Base-by-base conservation (phyloP, 2,113 vertebrate species). In the Pedionomus torquatus region DNA sequence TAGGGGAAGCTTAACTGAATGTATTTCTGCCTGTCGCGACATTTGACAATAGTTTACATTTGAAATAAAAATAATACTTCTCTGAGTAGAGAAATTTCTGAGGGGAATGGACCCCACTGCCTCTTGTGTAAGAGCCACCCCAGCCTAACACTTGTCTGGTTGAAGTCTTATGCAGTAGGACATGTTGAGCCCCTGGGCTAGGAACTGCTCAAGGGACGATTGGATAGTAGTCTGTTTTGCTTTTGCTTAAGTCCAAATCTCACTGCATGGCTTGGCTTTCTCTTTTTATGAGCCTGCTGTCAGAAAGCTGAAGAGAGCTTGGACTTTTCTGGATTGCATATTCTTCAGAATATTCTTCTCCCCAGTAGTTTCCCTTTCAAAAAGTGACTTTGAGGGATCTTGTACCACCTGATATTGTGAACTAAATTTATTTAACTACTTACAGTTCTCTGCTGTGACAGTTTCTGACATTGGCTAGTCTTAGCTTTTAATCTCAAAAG, bases 401-500 rank as follows among this genome's bases (percentile, higher is more conserved):
- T 86, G 17, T 80, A 63, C 57, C 85, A 49, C 39, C 24, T 74
- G 55, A 31, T 81, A 37, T 5, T 60, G 57, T 9, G 43, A 51
- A 11, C 46, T 66, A 64, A 52, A 70, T 63, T 52, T 33, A 68
- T 69, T 85, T 91, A 76, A 52, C 35, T 63, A 16, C 16, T 85
- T 84, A n/a, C 2, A 58, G 31, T 83, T 10, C 41, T 83, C 68
- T 95, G 49, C 51, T 83, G 23, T 43, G 60, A 65, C 30, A 60
- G 20, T 90, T 79, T 58, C 54, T 96, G 64, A 26, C 14, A 24
- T 84, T 89, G 43, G 37, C 37, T 80, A 58, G 28, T 57, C 30
- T 52, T 92, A 21, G 21, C 49, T 94, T 88, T 91, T 55, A 69
- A 64, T 48, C 41, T 69, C 46, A 89, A 31, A 60, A 54, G 35